Conservation (phyloP, 2,797 vertebrate species). For the Neosilurus mollespiculum region DNA sequence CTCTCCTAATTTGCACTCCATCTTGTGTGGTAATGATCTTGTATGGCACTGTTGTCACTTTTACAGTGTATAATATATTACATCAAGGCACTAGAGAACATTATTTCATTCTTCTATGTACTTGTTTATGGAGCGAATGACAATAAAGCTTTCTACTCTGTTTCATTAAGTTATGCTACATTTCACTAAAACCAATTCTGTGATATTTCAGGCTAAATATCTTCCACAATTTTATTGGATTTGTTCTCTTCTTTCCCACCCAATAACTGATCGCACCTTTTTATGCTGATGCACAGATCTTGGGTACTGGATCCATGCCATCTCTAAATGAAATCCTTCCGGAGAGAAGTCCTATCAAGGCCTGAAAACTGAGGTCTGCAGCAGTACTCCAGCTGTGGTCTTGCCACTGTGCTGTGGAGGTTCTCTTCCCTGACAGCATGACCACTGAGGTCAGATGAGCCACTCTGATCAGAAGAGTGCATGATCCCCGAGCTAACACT, state of each 20-base stretch:
- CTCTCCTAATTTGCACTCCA: neutral
- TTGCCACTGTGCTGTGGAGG: neutral
- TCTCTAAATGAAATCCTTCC: neutral
- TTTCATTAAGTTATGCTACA: neutral
- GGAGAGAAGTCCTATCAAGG: neutral
- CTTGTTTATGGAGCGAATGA: neutral
- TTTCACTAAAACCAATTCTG: neutral
- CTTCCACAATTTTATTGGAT: neutral
- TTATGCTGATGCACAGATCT: neutral
- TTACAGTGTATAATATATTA: neutral
- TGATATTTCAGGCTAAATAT: neutral
- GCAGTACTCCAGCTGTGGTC: constrained; percentile 2
- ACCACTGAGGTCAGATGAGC: constrained; percentile 11
- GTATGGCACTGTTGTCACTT: neutral
- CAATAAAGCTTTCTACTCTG: neutral
- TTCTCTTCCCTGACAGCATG: neutral
- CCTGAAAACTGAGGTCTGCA: neutral
- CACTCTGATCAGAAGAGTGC: constrained; percentile 13
- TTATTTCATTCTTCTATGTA: neutral
- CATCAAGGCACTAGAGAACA: neutral
- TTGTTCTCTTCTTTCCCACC: neutral
- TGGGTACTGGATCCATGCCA: neutral
- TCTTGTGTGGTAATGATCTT: neutral
- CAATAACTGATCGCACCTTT: neutral
- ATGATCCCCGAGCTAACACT: constrained; percentile 16